Base-by-base conservation (phyloP, 2,113 vertebrate species). In the Phrynosoma platyrhinos region DNA sequence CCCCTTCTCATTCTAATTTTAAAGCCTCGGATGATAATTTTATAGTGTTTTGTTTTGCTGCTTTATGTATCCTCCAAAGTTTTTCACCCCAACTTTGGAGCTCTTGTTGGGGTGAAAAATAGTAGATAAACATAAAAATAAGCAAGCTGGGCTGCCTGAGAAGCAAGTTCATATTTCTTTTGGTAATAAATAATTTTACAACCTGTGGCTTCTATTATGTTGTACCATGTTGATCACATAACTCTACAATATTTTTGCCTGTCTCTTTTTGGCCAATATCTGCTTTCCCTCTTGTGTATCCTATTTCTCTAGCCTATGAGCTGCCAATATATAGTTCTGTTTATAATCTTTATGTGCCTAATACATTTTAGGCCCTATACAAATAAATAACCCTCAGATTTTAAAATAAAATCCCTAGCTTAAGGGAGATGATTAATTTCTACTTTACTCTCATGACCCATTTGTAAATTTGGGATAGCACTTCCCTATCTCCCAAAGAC, bases 371-470 rank as follows among this genome's bases (percentile, higher is more conserved):
- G 53, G 32, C 23, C 21, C 8, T 75, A 27, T 27, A 62, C 74
- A 71, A 75, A 74, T 74, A 75, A 62, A 84, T 62, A 85, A 85
- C 6, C 23, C 69, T 64, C 76, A 62, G 53, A 79, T 79, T 53
- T 40, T 21, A 74, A 2, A 30, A 52, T 3, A 72, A 84, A 32
- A 53, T 55, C 47, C 8, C 27, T 47, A 47, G 9, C 42, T 83
- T 69, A 30, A 71, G 9, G 72, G 53, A 85, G 32, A 53, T 62
- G 72, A 77, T 64, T 85, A 47, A 85, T 47, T 85, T 64, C 74
- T 64, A 30, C 74, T 64, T 85, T 64, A 36, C 55, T 36, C 36
- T 23, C 18, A 20, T 75, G 55, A 84, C 52, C 71, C 52, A 84
- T 58, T 32, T 84, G 36, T 77, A 85, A 64, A 76, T 64, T 10